phyloP scores from a whole-genome alignment of 2,888 invertebrate genomes.

The Steinernema carpocapsae region DNA sequence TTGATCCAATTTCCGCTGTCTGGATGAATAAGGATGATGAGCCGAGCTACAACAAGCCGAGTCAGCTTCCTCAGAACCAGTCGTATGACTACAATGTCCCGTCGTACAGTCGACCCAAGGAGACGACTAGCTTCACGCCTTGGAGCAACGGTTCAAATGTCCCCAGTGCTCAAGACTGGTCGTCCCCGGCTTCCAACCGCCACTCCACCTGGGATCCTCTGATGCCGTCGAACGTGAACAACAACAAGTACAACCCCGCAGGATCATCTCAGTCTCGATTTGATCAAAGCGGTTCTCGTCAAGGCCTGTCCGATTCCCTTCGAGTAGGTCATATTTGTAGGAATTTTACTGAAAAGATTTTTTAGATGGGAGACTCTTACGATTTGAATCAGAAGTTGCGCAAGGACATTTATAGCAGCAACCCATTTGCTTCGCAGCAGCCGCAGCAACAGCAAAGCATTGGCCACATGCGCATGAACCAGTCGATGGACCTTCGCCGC shows the following conservation, averaged over 20 bases:
- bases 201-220: slow-evolving; percentile 14
- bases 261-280: not conserved
- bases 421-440: not conserved
- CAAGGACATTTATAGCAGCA: not conserved
- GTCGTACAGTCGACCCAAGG: not conserved
- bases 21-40: not conserved
- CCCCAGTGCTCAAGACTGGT: not conserved
- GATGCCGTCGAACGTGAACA: not conserved
- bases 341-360: not conserved
- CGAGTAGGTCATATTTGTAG: not conserved
- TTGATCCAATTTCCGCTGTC: slow-evolving; percentile 4
- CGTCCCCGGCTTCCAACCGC: not conserved
- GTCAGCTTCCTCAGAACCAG: not conserved
- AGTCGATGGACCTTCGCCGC: not conserved
- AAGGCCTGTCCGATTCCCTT: not conserved
- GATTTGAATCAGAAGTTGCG: slow-evolving; percentile 16
- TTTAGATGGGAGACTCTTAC: not conserved
- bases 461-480: not conserved
- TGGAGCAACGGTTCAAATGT: slow-evolving; percentile 23
- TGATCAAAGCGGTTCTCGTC: not conserved
- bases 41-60: not conserved
- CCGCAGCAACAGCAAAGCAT: not conserved
- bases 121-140: not conserved
- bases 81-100: not conserved
- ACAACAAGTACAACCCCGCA: not conserved